phyloP scores from a whole-genome alignment of 2,797 vertebrate species.

The Clarias fuscus region DNA sequence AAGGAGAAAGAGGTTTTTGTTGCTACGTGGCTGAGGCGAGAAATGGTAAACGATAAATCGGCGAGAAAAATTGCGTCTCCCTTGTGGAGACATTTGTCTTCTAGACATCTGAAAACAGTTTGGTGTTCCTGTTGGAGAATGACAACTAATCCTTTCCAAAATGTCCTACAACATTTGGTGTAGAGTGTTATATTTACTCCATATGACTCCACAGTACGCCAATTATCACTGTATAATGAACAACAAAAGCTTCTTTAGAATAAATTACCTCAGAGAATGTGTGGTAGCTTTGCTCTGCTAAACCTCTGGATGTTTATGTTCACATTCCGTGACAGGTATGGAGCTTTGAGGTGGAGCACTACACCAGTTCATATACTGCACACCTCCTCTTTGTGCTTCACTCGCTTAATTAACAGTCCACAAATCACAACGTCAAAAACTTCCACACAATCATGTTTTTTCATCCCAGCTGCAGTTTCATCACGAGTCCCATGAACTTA shows the following conservation, averaged over 20 bases:
- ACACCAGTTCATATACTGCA: not conserved
- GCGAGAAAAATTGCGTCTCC: not conserved
- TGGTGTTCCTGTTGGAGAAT: not conserved
- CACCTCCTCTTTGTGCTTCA: no score
- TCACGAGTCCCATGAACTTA: no score
- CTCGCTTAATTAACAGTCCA: not conserved
- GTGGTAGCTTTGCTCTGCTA: not conserved
- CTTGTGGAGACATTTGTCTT: not conserved
- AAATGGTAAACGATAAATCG: not conserved
- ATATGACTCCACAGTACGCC: not conserved
- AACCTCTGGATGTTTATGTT: not conserved
- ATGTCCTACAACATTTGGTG: not conserved
- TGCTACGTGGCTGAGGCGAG: not conserved
- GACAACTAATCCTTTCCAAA: not conserved
- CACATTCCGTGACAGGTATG: no score
- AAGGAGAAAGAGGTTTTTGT: conserved; percentile 3
- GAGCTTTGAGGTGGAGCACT: no score
- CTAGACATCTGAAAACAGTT: not conserved
- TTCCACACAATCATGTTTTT: not conserved
- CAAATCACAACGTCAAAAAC: not conserved
- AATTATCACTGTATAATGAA: no score
- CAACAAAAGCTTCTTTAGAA: not conserved
- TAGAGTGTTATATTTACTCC: no score
- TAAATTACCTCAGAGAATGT: not conserved
- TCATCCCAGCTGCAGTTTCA: not conserved